Evolutionary conservation across 2,888 invertebrate species (phyloP).

Genomic region (Caenorhabditis sulstoni): DNA sequence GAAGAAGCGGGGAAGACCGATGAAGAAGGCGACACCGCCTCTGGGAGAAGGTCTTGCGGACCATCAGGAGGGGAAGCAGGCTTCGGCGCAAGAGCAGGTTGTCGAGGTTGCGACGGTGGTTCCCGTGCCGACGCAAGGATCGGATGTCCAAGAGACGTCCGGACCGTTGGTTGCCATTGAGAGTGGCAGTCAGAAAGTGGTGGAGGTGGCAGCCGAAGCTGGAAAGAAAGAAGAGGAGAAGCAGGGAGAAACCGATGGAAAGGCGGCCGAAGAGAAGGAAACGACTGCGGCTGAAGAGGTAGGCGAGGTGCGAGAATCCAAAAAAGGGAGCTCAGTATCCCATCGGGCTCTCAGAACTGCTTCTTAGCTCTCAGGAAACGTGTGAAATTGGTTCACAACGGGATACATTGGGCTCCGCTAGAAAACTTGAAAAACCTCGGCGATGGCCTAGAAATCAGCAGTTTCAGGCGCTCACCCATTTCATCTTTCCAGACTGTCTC

Average conservation of each 20-base stretch:
- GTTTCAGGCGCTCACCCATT: too few relatives aligned
- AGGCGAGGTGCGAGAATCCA: too few relatives aligned
- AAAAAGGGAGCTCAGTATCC: too few relatives aligned
- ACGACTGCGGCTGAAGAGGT: background rate
- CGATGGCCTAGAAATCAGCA: too few relatives aligned
- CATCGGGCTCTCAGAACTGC: too few relatives aligned
- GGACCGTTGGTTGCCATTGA: too few relatives aligned
- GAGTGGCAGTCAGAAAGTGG: too few relatives aligned
- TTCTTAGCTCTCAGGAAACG: too few relatives aligned
- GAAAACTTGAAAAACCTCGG: too few relatives aligned
- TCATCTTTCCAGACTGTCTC: too few relatives aligned
- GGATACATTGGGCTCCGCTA: too few relatives aligned
- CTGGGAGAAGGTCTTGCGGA: background rate
- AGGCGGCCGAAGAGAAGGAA: background rate
- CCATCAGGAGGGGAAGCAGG: background rate
- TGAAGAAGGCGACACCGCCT: constrained; percentile 5
- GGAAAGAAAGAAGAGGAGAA: background rate
- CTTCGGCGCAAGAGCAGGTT: background rate
- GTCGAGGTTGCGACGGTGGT: constrained; percentile 1
- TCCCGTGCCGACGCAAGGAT: background rate
- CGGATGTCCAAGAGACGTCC: background rate
- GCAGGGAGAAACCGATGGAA: background rate
- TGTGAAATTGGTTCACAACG: too few relatives aligned
- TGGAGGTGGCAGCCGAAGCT: background rate
- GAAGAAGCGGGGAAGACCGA: constrained; percentile 25